These are phyloP conservation scores for Cosmorhoe ocellata DNA, from an alignment of 2,888 invertebrate genomes.

Conservation along the genomic window DNA sequence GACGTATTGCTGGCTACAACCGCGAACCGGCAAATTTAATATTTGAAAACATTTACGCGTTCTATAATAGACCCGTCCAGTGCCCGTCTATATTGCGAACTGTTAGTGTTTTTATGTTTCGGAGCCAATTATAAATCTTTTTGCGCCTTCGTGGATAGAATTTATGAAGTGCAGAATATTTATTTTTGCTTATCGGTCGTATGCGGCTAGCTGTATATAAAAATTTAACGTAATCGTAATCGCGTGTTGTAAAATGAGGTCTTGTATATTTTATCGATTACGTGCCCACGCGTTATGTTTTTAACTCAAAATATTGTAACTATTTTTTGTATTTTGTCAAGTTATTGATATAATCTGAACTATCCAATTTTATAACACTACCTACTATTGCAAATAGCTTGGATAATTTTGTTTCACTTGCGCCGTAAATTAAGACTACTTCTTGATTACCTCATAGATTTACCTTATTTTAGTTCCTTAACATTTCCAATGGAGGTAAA, in stretches of 20 bases:
- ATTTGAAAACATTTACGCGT: slow-evolving; percentile 58
- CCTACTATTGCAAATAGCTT: too few relatives aligned
- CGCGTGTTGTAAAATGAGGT: slow-evolving; percentile 53
- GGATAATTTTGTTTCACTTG: too few relatives aligned
- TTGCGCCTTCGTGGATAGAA: slow-evolving; percentile 35
- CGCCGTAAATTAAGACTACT: too few relatives aligned
- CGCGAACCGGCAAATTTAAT: slow-evolving; percentile 54
- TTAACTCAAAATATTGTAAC: too few relatives aligned
- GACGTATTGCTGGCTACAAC: slow-evolving; percentile 45
- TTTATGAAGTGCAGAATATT: slow-evolving; percentile 35
- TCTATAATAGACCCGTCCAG: slow-evolving; percentile 58
- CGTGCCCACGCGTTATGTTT: slow-evolving; percentile 30
- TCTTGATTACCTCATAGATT: too few relatives aligned
- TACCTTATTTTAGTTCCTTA: too few relatives aligned
- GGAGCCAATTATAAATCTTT: slow-evolving; percentile 7
- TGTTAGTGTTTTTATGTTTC: slow-evolving; percentile 43
- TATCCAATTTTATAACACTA: background rate
- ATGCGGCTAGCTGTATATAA: slow-evolving; percentile 32
- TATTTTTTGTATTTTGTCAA: too few relatives aligned
- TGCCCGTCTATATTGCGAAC: slow-evolving; percentile 46
- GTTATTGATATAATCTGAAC: background rate
- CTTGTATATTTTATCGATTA: slow-evolving; percentile 55
- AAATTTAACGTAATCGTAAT: slow-evolving; percentile 41
- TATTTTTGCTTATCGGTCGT: slow-evolving; percentile 39
- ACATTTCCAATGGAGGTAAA: too few relatives aligned